phyloP scores from a whole-genome alignment of 2,888 invertebrate genomes.

The Lepidocyrtoides sp. region DNA sequence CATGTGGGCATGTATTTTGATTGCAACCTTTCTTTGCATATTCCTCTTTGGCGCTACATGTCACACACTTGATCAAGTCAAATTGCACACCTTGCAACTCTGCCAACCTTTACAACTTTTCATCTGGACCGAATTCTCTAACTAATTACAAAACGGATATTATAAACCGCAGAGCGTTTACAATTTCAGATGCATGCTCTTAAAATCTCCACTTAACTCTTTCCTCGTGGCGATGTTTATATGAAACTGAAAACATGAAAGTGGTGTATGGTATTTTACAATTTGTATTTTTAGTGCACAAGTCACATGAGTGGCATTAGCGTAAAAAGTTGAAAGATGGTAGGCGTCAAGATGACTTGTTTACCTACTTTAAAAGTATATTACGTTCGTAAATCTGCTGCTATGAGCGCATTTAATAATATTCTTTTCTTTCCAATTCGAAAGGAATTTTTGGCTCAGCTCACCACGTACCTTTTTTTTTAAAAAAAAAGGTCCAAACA shows the following conservation, averaged over 20 bases:
- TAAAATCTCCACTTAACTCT: not conserved
- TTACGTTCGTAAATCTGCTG: not conserved
- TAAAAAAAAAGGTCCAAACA: not conserved
- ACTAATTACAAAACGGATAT: not conserved
- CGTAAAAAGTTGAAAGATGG: conserved; percentile 36
- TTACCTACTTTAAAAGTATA: conserved; percentile 47
- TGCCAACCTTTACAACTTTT: conserved; percentile 14
- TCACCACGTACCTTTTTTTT: not conserved
- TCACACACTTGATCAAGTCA: conserved; percentile 24
- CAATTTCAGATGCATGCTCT: not conserved
- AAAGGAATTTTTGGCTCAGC: conserved; percentile 43
- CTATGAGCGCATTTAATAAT: not conserved
- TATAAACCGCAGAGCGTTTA: not conserved
- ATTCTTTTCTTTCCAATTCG: conserved; percentile 12
- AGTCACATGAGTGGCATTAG: conserved; percentile 7
- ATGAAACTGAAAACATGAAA: not conserved
- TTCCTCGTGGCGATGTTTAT: not conserved
- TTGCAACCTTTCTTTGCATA: too few species aligned
- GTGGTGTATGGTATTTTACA: not conserved
- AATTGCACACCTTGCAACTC: conserved; percentile 32
- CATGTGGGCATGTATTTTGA: too few species aligned
- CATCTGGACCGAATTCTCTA: not conserved
- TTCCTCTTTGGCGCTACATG: not conserved
- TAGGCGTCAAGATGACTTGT: conserved; percentile 57
- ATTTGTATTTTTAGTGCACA: not conserved